A percentile compares a stretch with the other conserved stretches of the same genome.
Evolutionary conservation across 2,797 vertebrate genomes (phyloP).

Genomic region (Xiphophorus birchmanni): DNA sequence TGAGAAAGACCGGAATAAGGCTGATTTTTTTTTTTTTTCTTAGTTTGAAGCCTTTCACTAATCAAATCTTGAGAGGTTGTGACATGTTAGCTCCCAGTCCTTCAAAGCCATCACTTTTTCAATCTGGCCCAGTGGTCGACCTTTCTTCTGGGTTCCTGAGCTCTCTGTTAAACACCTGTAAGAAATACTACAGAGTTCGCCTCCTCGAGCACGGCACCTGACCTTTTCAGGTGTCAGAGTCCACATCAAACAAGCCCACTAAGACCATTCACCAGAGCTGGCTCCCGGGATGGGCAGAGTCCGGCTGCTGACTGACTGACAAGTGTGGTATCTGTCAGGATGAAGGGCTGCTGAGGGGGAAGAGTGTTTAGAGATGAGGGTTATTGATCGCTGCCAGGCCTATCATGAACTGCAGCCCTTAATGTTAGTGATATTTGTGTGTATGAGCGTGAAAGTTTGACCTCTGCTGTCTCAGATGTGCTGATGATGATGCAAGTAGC

Average conservation of each 20-base stretch:
- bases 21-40: neutral
- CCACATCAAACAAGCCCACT: slow-evolving; percentile 79
- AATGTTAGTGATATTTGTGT: slow-evolving; percentile 56
- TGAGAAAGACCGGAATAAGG: neutral
- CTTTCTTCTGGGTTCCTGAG: slow-evolving; percentile 71
- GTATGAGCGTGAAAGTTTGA: slow-evolving; percentile 39
- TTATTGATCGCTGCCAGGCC: slow-evolving; percentile 77
- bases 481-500: slow-evolving; percentile 55
- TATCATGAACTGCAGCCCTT: slow-evolving; percentile 65
- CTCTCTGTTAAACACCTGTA: slow-evolving; percentile 80
- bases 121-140: slow-evolving; percentile 60
- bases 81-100: slow-evolving; percentile 58
- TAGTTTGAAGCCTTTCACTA: slow-evolving; percentile 49
- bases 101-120: slow-evolving; percentile 70
- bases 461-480: slow-evolving; percentile 64
- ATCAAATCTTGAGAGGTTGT: slow-evolving; percentile 58
- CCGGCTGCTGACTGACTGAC: slow-evolving; percentile 73
- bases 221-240: slow-evolving; percentile 82
- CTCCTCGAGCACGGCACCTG: slow-evolving; percentile 71
- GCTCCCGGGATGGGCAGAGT: slow-evolving; percentile 54
- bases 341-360: slow-evolving; percentile 64
- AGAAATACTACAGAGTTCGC: slow-evolving; percentile 75
- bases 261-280: slow-evolving; percentile 65
- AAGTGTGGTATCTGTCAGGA: slow-evolving; percentile 58
- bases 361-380: slow-evolving; percentile 67